Evolutionary conservation across 2,888 invertebrate genomes (phyloP).

Genomic region (Orthonevra nobilis): DNA sequence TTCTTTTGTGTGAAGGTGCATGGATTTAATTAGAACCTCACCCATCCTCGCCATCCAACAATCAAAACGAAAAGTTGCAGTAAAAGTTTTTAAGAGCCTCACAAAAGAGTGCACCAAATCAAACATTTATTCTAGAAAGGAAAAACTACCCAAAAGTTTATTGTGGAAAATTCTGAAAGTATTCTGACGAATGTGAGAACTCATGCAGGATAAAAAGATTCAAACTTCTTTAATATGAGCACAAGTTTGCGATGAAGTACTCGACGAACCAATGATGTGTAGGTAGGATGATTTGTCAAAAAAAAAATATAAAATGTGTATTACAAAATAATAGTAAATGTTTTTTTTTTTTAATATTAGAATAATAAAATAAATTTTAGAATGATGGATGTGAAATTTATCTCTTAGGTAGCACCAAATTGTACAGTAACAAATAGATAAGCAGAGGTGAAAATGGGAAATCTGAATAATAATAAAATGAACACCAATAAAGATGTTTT

Average conservation of each 20-base stretch:
- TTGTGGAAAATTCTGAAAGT: constrained; percentile 24
- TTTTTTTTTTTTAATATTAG: constrained; percentile 18
- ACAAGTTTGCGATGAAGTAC: neutral
- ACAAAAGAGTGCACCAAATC: constrained; percentile 23
- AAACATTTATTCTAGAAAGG: constrained; percentile 20
- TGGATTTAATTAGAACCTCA: neutral
- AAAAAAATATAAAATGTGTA: neutral
- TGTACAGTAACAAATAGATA: constrained; percentile 47
- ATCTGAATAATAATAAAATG: constrained; percentile 5
- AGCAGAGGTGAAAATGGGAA: constrained; percentile 8
- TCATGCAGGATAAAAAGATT: constrained; percentile 27
- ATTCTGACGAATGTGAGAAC: constrained; percentile 21
- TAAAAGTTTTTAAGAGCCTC: neutral
- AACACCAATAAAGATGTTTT: neutral
- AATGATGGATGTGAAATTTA: constrained; percentile 26
- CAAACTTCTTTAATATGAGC: neutral
- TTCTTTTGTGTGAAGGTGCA: neutral
- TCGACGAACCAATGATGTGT: too few relatives aligned
- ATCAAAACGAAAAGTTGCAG: constrained; percentile 7
- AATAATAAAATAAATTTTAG: constrained; percentile 2
- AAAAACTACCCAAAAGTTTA: neutral
- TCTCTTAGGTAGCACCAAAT: constrained; percentile 43
- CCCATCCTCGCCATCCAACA: neutral
- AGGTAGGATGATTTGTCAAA: too few relatives aligned
- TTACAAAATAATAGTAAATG: neutral